Base-by-base conservation (phyloP, 2,113 vertebrate genomes). In the Seriola dumerili region DNA sequence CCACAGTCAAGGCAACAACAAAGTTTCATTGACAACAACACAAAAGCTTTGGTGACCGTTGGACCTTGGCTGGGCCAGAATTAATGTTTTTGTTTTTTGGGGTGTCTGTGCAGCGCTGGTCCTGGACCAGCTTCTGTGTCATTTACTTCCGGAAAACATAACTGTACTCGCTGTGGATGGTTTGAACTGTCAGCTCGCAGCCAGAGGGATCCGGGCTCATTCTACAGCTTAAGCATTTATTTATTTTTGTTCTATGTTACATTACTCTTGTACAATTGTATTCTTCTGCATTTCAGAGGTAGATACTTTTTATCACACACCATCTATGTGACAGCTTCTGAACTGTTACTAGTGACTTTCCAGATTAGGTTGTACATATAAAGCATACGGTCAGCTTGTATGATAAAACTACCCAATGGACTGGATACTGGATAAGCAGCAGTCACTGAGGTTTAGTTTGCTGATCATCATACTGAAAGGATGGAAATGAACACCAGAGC, bases 1-100 rank as follows among this genome's bases (percentile, higher is more conserved):
- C 44, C 44, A 4, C 46, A 72, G 72, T 85, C 79, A 75, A 46
- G 6, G 13, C 70, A 64, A 80, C 68, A 55, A 80, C 79, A 80
- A 78, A 23, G 75, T 77, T 82, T 83, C 67, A 86, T 62, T 89
- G 76, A 88, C 76, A 64, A 70, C 61, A 36, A 58, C 42, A 87
- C 57, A 88, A 84, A 75, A 78, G 8, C 21, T 86, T 72, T 38
- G 72, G 72, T 76, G 79, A 65, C 65, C 42, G 40, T 75, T 91
- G 85, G 64, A 67, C 67, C 16, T 84, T 2, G 14, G 46, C 63
- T 72, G 66, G 25, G 52, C 12, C 55, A 75, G 65, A 83, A 87
- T 76, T 46, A 21, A 76, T 69, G 63, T 10, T 80, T 77, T 78
- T 83, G 48, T 82, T 76, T 73, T 83, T 55, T 21, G 9, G 73